These are phyloP conservation scores for Steromphala cineraria DNA, from an alignment of 2,888 invertebrate species.

Conservation along the genomic window DNA sequence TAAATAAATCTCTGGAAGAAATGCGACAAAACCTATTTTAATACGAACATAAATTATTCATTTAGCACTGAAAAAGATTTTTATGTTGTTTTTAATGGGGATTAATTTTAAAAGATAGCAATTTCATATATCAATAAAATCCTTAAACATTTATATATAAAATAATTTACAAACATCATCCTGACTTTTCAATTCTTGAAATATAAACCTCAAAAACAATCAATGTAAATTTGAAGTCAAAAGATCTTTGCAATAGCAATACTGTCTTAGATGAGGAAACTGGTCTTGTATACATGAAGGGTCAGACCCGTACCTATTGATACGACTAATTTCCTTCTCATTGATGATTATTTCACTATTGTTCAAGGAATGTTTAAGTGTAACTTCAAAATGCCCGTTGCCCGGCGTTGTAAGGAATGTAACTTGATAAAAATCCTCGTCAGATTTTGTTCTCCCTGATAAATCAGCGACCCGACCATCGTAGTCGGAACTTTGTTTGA, in stretches of 20 bases:
- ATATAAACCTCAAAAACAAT: no score
- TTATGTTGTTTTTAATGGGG: no score
- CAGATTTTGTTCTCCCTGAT: conserved; percentile 80
- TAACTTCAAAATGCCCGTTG: conserved; percentile 88
- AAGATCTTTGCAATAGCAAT: conserved; percentile 83
- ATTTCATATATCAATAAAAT: no score
- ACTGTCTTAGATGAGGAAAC: conserved; percentile 83
- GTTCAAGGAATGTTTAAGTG: conserved; percentile 80
- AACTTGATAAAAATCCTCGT: conserved; percentile 84
- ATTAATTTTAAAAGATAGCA: no score
- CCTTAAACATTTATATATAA: no score
- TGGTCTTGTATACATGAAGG: conserved; percentile 85
- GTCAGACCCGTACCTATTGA: conserved; percentile 88
- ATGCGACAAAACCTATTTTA: no score
- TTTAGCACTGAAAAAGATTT: no score
- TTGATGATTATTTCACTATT: conserved; percentile 81
- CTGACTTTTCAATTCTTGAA: no score
- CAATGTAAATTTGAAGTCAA: not conserved
- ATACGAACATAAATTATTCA: no score
- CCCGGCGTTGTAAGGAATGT: conserved; percentile 86
- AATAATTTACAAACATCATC: no score
- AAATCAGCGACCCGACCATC: conserved; percentile 90
- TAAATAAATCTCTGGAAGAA: no score
- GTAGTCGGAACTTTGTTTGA: conserved; percentile 83
- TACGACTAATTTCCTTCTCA: conserved; percentile 84